Base-by-base conservation (phyloP, 2,797 vertebrate species). In the Myiotriccus ornatus region DNA sequence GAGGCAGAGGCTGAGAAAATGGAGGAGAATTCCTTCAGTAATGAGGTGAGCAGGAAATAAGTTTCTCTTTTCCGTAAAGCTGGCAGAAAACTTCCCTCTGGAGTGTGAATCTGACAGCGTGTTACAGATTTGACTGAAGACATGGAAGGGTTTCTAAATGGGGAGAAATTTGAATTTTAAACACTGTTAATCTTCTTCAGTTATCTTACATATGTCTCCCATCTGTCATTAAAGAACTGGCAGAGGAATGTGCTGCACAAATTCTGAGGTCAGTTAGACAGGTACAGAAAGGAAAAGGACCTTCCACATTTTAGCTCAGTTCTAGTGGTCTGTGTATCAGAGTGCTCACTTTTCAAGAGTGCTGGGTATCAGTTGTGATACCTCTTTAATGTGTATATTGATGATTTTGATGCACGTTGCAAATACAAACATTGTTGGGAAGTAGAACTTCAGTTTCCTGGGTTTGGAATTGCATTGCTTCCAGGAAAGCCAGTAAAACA, bases 1-100 rank as follows among this genome's bases (percentile, higher is more conserved):
- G 99, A 99, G 84, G 84, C 98, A 5, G 99, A 99, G 88, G 85
- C 96, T 35, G 99, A 98, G 82, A 98, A 98, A 86, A 95, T 96
- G 0, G 98, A 99, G 27, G 98, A 99, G 44, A 97, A 94, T 25
- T 85, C 97, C 37, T 96, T 97, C 69, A 97, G 68, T 39, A 90
- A 97, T 1, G 98, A 99, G 99, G 99, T 99, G 89, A 88, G 95
- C 73, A 47, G 30, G 35, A 60, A 75, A 50, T 35, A 50, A 46
- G 57, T 39, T 75, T 62, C 28, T 63, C 7, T 47, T 24, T 75
- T 47, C 24, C 4, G 2, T 84, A 39, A 80, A 75, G 23, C 9
- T 71, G 41, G 12, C 30, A 68, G 75, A 71, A 89, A 52, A 57
- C 27, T 43, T 83, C 12, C 4, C 43, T 39, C 5, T 28, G 11